phyloP scores from a whole-genome alignment of 1,140 invertebrate species.

The Sarcophaga bullata region DNA sequence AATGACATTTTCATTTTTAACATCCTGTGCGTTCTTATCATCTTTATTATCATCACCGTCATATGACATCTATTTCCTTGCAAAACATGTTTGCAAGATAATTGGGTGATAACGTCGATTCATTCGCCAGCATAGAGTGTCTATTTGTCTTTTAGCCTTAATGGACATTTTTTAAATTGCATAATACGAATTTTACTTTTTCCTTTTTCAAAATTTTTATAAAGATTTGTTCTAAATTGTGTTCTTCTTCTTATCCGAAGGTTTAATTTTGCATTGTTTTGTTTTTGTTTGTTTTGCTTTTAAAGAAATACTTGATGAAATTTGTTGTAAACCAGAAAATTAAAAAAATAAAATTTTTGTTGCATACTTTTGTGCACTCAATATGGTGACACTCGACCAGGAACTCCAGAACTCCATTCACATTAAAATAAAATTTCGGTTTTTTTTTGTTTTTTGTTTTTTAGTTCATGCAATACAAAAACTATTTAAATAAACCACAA shows the following conservation, averaged over 20 bases:
- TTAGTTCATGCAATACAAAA: not conserved
- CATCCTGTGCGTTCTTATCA: not conserved
- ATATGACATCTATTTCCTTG: not conserved
- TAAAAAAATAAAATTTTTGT: not conserved
- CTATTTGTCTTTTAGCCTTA: not conserved
- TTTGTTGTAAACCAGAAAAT: not conserved
- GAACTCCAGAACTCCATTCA: not conserved
- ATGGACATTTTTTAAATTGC: not conserved
- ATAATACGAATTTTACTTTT: not conserved
- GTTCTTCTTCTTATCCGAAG: not conserved
- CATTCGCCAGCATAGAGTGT: not conserved
- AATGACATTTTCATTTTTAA: not conserved
- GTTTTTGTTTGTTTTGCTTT: not conserved
- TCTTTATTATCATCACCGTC: conserved; percentile 9
- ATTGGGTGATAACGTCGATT: not conserved
- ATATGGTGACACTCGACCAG: not conserved
- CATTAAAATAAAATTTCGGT: not conserved
- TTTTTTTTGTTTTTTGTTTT: not conserved
- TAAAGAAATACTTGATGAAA: not conserved
- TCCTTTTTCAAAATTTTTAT: not conserved
- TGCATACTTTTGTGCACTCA: not conserved
- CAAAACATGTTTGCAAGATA: not conserved
- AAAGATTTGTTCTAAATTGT: not conserved
- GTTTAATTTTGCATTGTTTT: not conserved
- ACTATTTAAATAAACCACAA: conserved; percentile 33